Conservation (phyloP, 2,888 invertebrate genomes). For the Ormyrus thymus region DNA sequence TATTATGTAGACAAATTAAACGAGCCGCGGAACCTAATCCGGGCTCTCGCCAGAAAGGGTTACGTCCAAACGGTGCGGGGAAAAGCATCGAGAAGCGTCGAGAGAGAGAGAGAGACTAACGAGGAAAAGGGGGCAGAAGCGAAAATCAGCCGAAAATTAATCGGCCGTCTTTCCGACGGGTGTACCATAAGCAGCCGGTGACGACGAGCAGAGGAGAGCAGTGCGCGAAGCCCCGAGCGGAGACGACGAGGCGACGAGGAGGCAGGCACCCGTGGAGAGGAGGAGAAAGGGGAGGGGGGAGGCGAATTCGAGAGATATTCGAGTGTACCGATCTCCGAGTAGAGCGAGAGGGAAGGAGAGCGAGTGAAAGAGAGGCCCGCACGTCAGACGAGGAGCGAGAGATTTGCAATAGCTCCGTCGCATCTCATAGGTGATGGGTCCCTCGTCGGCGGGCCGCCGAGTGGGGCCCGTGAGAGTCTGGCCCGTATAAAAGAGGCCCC, state of each 20-base stretch:
- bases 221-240: not conserved
- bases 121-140: not conserved
- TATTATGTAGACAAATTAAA: too few species aligned
- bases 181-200: not conserved
- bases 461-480: slow-evolving; percentile 41
- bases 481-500: slow-evolving; percentile 72
- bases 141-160: not conserved
- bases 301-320: slow-evolving; percentile 57
- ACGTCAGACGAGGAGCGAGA: slow-evolving; percentile 55
- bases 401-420: slow-evolving; percentile 70
- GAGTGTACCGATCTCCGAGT: slow-evolving; percentile 26
- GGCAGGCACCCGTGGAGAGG: not conserved
- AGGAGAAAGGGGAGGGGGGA: slow-evolving; percentile 45
- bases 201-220: not conserved
- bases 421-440: slow-evolving; percentile 74
- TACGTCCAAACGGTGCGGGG: too few species aligned
- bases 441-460: slow-evolving; percentile 47
- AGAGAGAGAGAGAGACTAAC: not conserved
- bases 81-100: too few species aligned
- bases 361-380: not conserved
- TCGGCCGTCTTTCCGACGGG: too few species aligned
- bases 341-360: slow-evolving; percentile 17
- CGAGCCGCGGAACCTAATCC: too few species aligned
- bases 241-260: not conserved
- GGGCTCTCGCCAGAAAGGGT: too few species aligned